Conservation (phyloP, 1,140 invertebrate species). For the Sipha flava region DNA sequence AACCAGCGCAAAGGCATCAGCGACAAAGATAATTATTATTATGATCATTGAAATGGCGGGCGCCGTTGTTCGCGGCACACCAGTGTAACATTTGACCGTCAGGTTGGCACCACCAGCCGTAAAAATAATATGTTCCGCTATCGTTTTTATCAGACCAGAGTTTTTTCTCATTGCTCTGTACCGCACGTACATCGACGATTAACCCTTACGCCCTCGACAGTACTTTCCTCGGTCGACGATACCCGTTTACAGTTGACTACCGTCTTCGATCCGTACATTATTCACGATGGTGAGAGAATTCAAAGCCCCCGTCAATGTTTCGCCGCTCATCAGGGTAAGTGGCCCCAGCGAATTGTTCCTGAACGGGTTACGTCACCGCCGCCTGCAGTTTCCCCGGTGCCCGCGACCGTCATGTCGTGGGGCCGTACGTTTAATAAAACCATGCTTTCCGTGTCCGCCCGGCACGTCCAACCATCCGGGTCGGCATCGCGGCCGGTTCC, state of each 20-base stretch:
- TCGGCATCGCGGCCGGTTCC: too few relatives aligned
- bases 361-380: too few relatives aligned
- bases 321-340: slow-evolving; percentile 37
- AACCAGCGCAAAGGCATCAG: too few relatives aligned
- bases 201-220: fast-evolving
- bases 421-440: too few relatives aligned
- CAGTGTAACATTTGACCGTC: background rate
- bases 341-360: background rate
- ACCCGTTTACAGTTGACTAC: too few relatives aligned
- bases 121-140: background rate
- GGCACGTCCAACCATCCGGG: too few relatives aligned
- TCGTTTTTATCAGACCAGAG: background rate
- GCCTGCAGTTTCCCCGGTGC: too few relatives aligned
- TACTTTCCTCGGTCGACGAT: background rate
- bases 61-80: too few relatives aligned
- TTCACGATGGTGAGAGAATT: background rate
- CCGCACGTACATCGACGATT: background rate
- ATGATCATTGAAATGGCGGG: too few relatives aligned
- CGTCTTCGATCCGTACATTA: background rate
- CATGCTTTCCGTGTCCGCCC: too few relatives aligned
- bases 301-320: slow-evolving; percentile 36
- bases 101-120: background rate
- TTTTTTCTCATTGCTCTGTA: background rate
- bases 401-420: background rate
- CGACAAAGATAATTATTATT: too few relatives aligned